Base-by-base conservation (phyloP, 2,113 vertebrate species). In the Myiozetetes cayanensis region DNA sequence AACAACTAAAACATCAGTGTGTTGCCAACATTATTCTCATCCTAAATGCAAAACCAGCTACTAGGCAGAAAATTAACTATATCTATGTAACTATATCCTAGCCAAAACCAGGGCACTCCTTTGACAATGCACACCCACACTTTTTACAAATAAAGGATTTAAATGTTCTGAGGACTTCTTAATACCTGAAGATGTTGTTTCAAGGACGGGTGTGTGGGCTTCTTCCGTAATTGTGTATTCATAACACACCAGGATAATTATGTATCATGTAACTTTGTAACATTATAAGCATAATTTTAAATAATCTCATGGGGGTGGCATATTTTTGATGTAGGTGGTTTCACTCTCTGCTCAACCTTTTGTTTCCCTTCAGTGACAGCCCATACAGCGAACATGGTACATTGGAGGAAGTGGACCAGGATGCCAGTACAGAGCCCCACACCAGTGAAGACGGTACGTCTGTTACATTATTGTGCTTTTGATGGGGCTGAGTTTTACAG, bases 381-480 rank as follows among this genome's bases (percentile, higher is more conserved):
- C 99, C 99, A 0, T 99, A 99, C 95, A 99, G 99, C 37, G 99
- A 99, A 83, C 99, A 99, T 10, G 99, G 99, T 80, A 98, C 98
- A 0, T 89, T 99, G 93, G 99, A 99, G 90, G 99, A 99, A 84
- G 99, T 98, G 39, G 99, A 99, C 93, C 98, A 99, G 30, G 99
- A 99, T 10, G 98, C 98, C 15, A 98, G 98, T 10, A 98, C 98
- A 14, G 99, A 99, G 96, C 98, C 98, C 6, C 99, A 99, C 95
- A 99, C 99, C 96, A 99, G 99, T 52, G 99, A 99, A 72, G 99
- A 99, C 0, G 99, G 99, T 99, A 98, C 66, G 98, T 96, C 14
- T 67, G 23, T 28, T 37, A 5, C 27, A 0, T 84, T 62, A 4
- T n/a, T 35, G n/a, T 47, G 58, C 74, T 87, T 95, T 66, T 77